Evolutionary conservation across 35 echinoderm and acorn worm genomes (phyloP), one percentile per base, ranked within the genome.

Genomic region (Stichopus chloronotus): DNA sequence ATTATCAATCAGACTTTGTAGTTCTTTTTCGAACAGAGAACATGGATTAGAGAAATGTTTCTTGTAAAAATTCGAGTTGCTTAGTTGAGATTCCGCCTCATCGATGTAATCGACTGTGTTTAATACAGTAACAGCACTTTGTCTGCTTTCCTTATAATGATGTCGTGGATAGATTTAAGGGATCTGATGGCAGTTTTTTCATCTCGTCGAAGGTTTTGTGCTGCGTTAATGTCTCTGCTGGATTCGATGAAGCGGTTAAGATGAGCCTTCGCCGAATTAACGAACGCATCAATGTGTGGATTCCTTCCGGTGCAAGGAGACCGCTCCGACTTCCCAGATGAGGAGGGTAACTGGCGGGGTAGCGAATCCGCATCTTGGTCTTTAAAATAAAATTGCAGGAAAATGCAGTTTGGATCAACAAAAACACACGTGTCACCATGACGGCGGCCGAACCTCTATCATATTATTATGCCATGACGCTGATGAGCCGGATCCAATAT

Each of bases 11-110:
- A 80, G 78, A 80, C 30, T 80, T 80, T 80, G 78, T 5, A 80
- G 78, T 80, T 80, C 78, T 25, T 80, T 80, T 10, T 80, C 9
- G 78, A 80, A 80, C n/a, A 25, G 19, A 24, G 78, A 80, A 80
- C 78, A 80, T 25, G 78, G 78, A 10, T 80, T 80, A 80, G 78
- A 80, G 22, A 25, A 24, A 10, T 24, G 78, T 25, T 80, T 80
- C 78, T 5, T 80, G 30, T 80, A 25, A 19, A 78, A 78, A 78
- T 78, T 78, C 7, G 74, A 78, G 74, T 78, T 78, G 74, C 74
- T 13, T 19, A 80, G 78, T 80, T 80, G 22, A 25, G 78, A 80
- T 5, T 80, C 78, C 22, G 78, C 78, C 78, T 80, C 78, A 17
- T 80, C 30, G 9, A 80, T 80, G 78, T 80, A 80, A 13, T 61